Evolutionary conservation across 2,888 invertebrate species (phyloP), one percentile per base, ranked within the genome.

Genomic region (Ennomos quercinarius): DNA sequence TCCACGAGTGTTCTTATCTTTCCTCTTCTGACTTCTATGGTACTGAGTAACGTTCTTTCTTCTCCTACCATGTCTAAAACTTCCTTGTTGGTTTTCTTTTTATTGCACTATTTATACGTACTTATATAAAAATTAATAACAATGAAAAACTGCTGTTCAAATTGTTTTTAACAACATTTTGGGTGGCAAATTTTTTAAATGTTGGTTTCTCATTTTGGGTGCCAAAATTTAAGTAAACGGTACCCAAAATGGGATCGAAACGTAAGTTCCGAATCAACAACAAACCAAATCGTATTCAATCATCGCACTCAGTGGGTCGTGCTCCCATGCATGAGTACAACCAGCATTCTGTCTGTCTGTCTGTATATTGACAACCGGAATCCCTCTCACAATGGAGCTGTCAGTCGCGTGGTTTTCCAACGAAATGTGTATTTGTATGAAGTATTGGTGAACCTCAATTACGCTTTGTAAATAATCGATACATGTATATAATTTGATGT

Each of bases 381-480:
- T 61, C 60, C 55, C 34, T n/a, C 47, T 51, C 60, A 61, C 60
- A 61, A 60, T 61, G 51, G 52, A 56, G 11, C 55, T 61, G 60
- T 51, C 60, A 61, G 17, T 55, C 46, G 12, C 13, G 45, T 37
- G 36, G 34, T 38, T 40, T 50, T 50, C 45, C 44, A 44, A 46
- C 39, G 46, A 39, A 49, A 50, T 45, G 55, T 47, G 45, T 51
- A 35, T 37, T 47, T 47, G 42, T 27, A 11, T 47, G 54, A 27
- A 27, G 12, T 44, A 45, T 46, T 12, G 34, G 34, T 42, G 34
- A 44, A 45, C 10, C 41, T 17, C 50, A 46, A 57, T 51, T 57
- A 45, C 37, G 47, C 35, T 43, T n/a, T 36, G 46, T 27, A 27
- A 13, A 45, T 36, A 41, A 37, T n/a, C 8, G 27, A 17, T 37